These are phyloP conservation scores for Cerastoderma edule DNA, from an alignment of 2,888 invertebrate genomes.

Conservation along the genomic window DNA sequence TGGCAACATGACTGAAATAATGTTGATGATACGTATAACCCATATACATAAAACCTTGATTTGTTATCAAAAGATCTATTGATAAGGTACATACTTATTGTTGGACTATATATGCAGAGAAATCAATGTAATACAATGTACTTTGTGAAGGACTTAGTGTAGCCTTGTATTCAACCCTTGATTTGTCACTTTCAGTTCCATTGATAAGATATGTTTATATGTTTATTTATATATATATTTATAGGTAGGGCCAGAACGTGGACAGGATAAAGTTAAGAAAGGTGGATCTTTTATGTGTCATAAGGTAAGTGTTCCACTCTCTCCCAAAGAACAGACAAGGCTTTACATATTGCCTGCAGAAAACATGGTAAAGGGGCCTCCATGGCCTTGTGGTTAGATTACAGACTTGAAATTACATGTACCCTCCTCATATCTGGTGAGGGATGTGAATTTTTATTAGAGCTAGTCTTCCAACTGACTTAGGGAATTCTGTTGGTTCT, in stretches of 20 bases:
- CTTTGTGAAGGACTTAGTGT: too few relatives aligned
- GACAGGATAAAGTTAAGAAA: conserved; percentile 94
- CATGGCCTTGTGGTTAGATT: too few relatives aligned
- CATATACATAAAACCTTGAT: too few relatives aligned
- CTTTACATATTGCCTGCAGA: not conserved
- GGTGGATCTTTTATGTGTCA: conserved; percentile 95
- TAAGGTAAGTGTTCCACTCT: conserved; percentile 70
- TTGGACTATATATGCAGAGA: not conserved
- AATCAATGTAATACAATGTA: not conserved
- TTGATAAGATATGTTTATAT: not conserved
- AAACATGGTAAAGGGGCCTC: too few relatives aligned
- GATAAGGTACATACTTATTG: too few relatives aligned
- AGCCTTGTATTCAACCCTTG: too few relatives aligned
- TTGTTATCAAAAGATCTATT: too few relatives aligned
- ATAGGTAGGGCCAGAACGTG: conserved; percentile 83
- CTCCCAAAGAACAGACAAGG: not conserved
- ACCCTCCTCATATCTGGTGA: not conserved
- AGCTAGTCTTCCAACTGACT: too few relatives aligned
- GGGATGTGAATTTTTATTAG: not conserved
- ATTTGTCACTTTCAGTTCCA: too few relatives aligned
- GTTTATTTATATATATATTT: conserved; percentile 38
- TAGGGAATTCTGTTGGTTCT: too few relatives aligned
- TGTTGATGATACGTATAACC: too few relatives aligned
- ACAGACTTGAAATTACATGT: not conserved
- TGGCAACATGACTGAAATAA: too few relatives aligned